These are phyloP conservation scores for Lepidurus apus DNA, from an alignment of 1,140 invertebrate genomes.

Conservation along the genomic window DNA sequence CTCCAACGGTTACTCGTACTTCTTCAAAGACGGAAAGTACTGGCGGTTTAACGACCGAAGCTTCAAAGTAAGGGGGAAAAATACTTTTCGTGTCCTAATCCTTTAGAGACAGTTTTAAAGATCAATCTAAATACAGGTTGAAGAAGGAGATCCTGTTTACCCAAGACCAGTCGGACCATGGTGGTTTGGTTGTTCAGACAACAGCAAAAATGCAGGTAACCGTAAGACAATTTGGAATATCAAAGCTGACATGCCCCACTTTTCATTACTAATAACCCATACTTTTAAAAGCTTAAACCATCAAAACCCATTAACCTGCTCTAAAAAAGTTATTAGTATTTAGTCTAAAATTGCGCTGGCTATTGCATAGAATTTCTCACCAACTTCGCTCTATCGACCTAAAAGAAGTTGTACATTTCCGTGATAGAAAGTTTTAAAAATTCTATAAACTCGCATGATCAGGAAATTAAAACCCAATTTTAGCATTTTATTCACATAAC, in stretches of 20 bases:
- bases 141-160: conserved; percentile 73
- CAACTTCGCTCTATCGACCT: background rate
- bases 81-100: background rate
- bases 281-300: background rate
- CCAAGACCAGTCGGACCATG: conserved; percentile 76
- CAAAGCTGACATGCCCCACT: conserved; percentile 9
- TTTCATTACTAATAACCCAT: too few species aligned
- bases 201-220: conserved; percentile 20
- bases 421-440: too few species aligned
- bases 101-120: background rate
- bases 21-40: conserved; percentile 85
- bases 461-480: too few species aligned
- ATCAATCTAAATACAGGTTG: conserved; percentile 55
- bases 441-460: too few species aligned
- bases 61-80: background rate
- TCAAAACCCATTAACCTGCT: too few species aligned
- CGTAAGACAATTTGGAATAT: background rate
- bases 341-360: background rate
- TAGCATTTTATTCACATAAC: too few species aligned
- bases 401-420: background rate
- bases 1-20: conserved; percentile 91
- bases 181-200: conserved; percentile 80
- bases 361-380: too few species aligned
- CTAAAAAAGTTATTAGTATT: background rate
- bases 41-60: background rate